Base-by-base conservation (phyloP, 2,888 invertebrate genomes). In the Tridacna crocea region DNA sequence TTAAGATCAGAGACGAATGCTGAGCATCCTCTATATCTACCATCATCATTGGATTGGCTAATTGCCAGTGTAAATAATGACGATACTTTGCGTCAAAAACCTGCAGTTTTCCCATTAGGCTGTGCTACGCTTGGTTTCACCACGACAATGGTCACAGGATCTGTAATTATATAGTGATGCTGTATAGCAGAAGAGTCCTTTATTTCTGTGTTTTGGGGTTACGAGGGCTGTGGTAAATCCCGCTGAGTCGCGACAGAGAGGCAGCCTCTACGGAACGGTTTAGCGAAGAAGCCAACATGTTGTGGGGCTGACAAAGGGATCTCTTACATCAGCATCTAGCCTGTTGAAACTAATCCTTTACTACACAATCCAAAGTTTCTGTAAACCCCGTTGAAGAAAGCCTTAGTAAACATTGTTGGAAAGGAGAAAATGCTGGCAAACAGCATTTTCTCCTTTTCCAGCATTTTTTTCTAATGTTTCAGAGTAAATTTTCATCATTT, bases 1-100 rank as follows among this genome's bases (percentile, higher is more conserved):
- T n/a, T n/a, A n/a, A n/a, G n/a, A 36, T 36, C 36, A 36, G 36
- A 36, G 36, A 36, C 36, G 36, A 36, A 4, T 2, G 36, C 36
- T 36, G 36, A 8, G 36, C 36, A 36, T 36, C 36, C 36, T 8
- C 36, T 55, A 6, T 61, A 24, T 61, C 61, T 61, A 61, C 24
- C 61, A 13, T 22, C 26, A 61, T 61, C 61, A 24, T 61, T 63
- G 72, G 65, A 61, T 47, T 47, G 70, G 47, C 79, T 77, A 82
- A 81, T 80, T 78, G 78, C 74, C 74, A 82, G 70, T 76, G 80
- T 85, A 82, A 85, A 85, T 85, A 85, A 82, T 82, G 82, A 77
- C 78, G 82, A 80, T 76, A 82, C 80, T 85, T 82, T 82, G 68
- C 78, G 77, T 82, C 85, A 85, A 82, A 77, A 85, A 79, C 85